Percentiles rank a stretch among this genome's conserved stretches.
phyloP scores from a whole-genome alignment of 1,140 invertebrate species.

The Drosophila ogumai region DNA sequence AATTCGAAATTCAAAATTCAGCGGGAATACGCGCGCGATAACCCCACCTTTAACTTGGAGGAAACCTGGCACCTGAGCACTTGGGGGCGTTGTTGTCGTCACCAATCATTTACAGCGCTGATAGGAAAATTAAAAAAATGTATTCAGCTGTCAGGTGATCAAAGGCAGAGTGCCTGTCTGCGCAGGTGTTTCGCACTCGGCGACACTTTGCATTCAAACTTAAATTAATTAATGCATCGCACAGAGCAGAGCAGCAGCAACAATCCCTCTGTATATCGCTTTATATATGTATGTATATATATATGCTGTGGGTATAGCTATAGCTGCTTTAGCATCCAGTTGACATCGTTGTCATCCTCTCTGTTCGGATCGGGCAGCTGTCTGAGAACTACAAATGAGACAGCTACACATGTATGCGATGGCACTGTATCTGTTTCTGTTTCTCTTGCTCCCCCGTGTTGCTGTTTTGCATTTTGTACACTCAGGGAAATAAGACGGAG shows the following conservation, averaged over 20 bases:
- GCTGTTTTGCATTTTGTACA: constrained; percentile 31
- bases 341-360: constrained; percentile 52
- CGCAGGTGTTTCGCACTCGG: constrained; percentile 81
- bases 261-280: not conserved
- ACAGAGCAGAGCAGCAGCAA: constrained; percentile 28
- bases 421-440: constrained; percentile 8
- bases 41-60: constrained; percentile 20
- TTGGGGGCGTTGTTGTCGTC: constrained; percentile 43
- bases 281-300: not conserved
- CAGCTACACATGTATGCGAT: constrained; percentile 68
- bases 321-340: constrained; percentile 39
- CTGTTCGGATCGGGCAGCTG: constrained; percentile 58
- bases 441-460: constrained; percentile 14
- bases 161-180: constrained; percentile 74
- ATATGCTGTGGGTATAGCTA: not conserved
- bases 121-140: constrained; percentile 79
- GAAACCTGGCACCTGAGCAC: constrained; percentile 8
- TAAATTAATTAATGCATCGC: constrained; percentile 80
- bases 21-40: constrained; percentile 20
- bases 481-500: not conserved
- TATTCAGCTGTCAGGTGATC: constrained; percentile 81
- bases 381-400: constrained; percentile 72
- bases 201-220: constrained; percentile 77
- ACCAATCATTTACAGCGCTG: constrained; percentile 53
- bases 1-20: constrained; percentile 61